Percentiles rank a stretch among this genome's conserved stretches.
phyloP scores from a whole-genome alignment of 2,888 invertebrate species.

The Agrochola lota region DNA sequence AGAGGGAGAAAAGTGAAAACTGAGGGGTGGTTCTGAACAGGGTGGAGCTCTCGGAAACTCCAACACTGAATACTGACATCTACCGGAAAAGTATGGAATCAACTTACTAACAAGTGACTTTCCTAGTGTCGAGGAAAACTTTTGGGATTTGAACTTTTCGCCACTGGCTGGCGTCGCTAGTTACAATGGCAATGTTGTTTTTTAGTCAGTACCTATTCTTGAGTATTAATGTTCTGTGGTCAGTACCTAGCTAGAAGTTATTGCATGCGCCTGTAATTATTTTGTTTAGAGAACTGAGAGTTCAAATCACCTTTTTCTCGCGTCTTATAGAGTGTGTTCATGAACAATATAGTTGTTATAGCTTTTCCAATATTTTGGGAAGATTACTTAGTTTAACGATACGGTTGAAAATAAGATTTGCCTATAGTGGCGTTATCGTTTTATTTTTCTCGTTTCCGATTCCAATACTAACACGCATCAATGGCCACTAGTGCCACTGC shows the following conservation, averaged over 20 bases:
- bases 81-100: constrained; percentile 82
- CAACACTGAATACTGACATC: constrained; percentile 80
- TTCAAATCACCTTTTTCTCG: not conserved
- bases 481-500: constrained; percentile 20
- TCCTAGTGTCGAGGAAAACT: constrained; percentile 53
- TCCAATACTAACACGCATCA: constrained; percentile 23
- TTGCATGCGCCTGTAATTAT: not conserved
- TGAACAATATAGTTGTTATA: not conserved
- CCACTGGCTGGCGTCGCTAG: constrained; percentile 18
- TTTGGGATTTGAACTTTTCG: constrained; percentile 35
- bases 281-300: not conserved
- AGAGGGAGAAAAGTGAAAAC: constrained; percentile 70
- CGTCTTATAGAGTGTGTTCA: not conserved
- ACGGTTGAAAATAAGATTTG: constrained; percentile 5
- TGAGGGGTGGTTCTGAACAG: constrained; percentile 67
- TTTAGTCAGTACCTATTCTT: constrained; percentile 2
- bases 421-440: not conserved
- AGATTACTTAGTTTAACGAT: constrained; percentile 2
- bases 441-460: constrained; percentile 31
- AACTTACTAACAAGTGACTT: constrained; percentile 67
- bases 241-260: not conserved
- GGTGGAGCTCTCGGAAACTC: constrained; percentile 63
- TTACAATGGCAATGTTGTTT: not conserved
- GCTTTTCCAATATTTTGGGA: not conserved
- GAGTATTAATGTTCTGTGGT: no score